These are phyloP conservation scores for Leuciscus waleckii DNA, from an alignment of 2,797 vertebrate genomes.

Conservation along the genomic window DNA sequence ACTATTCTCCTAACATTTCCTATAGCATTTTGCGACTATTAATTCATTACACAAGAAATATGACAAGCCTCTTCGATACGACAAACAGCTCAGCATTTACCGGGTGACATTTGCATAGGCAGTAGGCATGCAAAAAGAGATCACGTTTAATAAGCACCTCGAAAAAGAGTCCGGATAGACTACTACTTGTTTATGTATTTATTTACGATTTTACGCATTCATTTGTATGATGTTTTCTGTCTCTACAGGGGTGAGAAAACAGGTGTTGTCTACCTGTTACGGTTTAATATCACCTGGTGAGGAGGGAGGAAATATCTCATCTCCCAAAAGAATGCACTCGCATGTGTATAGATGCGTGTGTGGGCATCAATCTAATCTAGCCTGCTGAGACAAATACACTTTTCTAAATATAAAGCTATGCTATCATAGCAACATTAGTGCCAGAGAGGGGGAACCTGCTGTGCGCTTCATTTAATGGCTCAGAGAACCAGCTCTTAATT, in stretches of 20 bases:
- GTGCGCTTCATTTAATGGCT: constrained; percentile 64
- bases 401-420: constrained; percentile 59
- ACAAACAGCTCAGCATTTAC: constrained; percentile 17
- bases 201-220: not conserved
- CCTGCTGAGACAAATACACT: constrained; percentile 53
- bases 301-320: not conserved
- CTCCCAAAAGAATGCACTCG: constrained; percentile 14
- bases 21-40: not conserved
- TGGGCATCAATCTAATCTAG: constrained; percentile 31
- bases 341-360: not conserved
- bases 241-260: constrained; percentile 41
- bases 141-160: not conserved
- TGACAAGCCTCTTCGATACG: not conserved
- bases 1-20: not conserved
- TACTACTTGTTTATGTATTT: constrained; percentile 10
- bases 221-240: constrained; percentile 22
- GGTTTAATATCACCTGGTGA: constrained; percentile 32
- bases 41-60: constrained; percentile 2
- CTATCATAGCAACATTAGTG: constrained; percentile 59
- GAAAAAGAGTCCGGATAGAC: not conserved
- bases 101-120: not conserved
- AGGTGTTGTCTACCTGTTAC: constrained; percentile 47
- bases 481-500: constrained; percentile 63
- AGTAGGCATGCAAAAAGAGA: not conserved
- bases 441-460: constrained; percentile 53